Evolutionary conservation across 2,113 vertebrate species (phyloP).

Genomic region (Acanthisitta chloris): DNA sequence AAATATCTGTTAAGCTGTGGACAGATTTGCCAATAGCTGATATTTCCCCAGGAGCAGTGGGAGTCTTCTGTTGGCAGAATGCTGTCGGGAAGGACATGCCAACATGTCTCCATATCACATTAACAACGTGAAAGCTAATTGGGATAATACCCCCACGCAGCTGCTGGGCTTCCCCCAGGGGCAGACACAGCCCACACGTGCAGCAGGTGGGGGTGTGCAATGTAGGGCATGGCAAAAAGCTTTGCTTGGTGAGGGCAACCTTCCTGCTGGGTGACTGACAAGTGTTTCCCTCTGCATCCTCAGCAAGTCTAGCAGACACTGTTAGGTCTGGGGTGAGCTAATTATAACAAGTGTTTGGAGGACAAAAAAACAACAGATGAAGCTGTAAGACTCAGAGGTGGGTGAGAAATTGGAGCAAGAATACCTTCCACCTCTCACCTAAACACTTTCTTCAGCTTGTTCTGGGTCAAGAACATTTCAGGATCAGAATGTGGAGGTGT

Average conservation of each 20-base stretch:
- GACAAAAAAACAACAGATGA: neutral
- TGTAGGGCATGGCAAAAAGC: neutral
- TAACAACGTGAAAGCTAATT: neutral
- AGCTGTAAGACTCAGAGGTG: neutral
- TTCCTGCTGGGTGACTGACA: neutral
- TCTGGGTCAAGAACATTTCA: neutral
- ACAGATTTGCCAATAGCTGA: neutral
- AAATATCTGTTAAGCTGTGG: neutral
- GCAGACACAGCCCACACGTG: neutral
- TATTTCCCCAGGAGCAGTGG: neutral
- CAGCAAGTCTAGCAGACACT: neutral
- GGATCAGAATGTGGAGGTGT: neutral
- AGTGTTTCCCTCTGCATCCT: neutral
- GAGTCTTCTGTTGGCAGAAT: conserved; percentile 11
- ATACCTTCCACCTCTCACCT: neutral
- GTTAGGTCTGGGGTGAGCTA: neutral
- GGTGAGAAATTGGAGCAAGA: neutral
- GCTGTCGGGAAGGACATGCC: neutral
- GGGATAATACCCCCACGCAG: conserved; percentile 2
- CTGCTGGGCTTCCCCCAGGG: conserved; percentile 34
- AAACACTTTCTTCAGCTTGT: accelerated
- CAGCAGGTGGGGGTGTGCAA: neutral
- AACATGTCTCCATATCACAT: neutral
- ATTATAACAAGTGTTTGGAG: neutral
- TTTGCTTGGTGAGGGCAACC: neutral